phyloP scores from a whole-genome alignment of 23 tunicate genomes.

The Ascidia mentula region DNA sequence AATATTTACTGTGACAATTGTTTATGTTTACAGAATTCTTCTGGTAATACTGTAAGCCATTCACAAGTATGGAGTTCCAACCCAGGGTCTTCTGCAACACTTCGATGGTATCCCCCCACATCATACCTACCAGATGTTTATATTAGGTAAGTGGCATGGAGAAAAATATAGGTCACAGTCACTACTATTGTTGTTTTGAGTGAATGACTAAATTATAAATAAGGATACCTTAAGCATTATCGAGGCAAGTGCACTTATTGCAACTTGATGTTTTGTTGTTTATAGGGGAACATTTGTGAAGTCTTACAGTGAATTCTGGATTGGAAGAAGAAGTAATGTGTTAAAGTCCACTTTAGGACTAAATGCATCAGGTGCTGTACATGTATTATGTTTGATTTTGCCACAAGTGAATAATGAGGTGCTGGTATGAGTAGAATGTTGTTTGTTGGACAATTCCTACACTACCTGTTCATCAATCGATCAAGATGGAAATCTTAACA shows the following conservation, averaged over 20 bases:
- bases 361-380: neutral
- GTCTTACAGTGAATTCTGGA: neutral
- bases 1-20: too few relatives aligned
- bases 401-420: neutral
- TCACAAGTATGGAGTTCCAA: conserved; percentile 3
- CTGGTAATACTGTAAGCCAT: neutral
- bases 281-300: conserved; percentile 1
- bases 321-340: neutral
- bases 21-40: too few relatives aligned
- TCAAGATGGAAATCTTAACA: neutral
- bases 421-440: neutral
- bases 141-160: neutral
- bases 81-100: neutral
- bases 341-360: neutral
- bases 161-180: neutral
- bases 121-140: neutral
- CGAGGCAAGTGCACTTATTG: too few relatives aligned
- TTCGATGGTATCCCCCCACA: neutral
- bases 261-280: neutral
- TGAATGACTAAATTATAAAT: too few relatives aligned
- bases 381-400: neutral
- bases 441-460: neutral
- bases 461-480: neutral
- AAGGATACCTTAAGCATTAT: too few relatives aligned
- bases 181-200: too few relatives aligned